Percentiles rank a stretch among this genome's conserved stretches.
These are phyloP conservation scores for Proteles cristata DNA, from an alignment of 2,113 vertebrate species.

Conservation along the genomic window DNA sequence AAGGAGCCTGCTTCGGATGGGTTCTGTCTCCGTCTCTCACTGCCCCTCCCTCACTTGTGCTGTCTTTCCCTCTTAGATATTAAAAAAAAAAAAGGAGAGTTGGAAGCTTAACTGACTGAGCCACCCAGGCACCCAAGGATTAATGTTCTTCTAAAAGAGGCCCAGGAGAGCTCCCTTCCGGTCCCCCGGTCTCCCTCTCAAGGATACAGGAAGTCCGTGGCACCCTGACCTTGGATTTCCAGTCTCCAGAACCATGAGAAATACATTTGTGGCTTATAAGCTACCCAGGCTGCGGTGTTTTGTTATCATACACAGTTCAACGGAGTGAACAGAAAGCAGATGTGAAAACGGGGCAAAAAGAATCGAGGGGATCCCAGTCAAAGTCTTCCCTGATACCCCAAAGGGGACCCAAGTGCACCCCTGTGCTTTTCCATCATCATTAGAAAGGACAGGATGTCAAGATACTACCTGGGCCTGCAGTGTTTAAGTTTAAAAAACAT, in stretches of 20 bases:
- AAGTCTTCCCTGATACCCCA: background rate
- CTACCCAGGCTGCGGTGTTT: background rate
- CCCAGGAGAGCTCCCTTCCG: background rate
- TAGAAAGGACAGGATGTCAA: background rate
- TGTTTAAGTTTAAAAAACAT: background rate
- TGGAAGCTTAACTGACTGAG: too few relatives aligned
- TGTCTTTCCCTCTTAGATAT: too few relatives aligned
- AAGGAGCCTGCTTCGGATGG: too few relatives aligned
- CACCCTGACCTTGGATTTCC: background rate
- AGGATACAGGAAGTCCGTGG: background rate
- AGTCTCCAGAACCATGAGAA: background rate
- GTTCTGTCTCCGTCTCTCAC: too few relatives aligned
- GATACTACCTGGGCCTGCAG: too few relatives aligned
- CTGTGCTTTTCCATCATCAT: background rate
- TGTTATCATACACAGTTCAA: background rate
- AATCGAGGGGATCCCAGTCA: background rate
- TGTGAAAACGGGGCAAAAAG: accelerated
- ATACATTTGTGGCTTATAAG: background rate
- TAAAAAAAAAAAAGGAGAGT: too few relatives aligned
- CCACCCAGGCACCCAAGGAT: too few relatives aligned
- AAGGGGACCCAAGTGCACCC: background rate
- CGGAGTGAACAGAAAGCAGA: background rate
- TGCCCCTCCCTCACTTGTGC: too few relatives aligned
- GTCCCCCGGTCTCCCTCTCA: background rate
- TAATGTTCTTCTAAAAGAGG: background rate